Percentiles rank a stretch among this genome's conserved stretches.
phyloP scores from a whole-genome alignment of 2,113 vertebrate species.

The Otocyon megalotis region DNA sequence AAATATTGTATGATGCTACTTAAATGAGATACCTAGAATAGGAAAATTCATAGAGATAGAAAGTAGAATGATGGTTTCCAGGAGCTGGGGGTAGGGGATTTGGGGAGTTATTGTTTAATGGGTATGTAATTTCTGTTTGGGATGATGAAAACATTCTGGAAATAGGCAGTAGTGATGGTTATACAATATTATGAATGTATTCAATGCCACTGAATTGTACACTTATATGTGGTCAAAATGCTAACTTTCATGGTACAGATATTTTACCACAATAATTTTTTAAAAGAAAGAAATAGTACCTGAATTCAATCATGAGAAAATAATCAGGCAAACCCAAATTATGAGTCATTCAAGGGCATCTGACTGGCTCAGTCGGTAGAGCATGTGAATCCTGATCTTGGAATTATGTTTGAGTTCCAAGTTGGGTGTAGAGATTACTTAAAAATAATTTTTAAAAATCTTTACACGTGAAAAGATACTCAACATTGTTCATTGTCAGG shows the following conservation, averaged over 20 bases:
- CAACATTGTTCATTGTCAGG: neutral
- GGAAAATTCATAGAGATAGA: neutral
- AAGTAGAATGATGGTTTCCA: neutral
- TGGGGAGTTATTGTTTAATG: neutral
- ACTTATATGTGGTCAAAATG: neutral
- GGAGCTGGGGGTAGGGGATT: neutral
- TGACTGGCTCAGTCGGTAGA: neutral
- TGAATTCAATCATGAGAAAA: neutral
- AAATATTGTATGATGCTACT: neutral
- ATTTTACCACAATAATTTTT: neutral
- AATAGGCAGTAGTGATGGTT: neutral
- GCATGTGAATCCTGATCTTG: neutral
- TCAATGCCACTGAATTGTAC: neutral
- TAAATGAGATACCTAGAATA: neutral
- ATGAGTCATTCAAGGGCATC: neutral
- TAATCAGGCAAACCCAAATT: neutral
- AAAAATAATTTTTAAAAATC: neutral
- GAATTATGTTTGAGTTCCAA: neutral
- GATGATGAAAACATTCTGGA: constrained; percentile 20
- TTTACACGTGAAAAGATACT: neutral
- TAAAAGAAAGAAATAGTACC: neutral
- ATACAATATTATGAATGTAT: neutral
- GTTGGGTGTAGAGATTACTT: neutral
- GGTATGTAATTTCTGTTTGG: neutral
- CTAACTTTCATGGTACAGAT: neutral